Percentiles rank a stretch among this genome's conserved stretches.
These are phyloP conservation scores for Ginglymostoma cirratum DNA, from an alignment of 2,113 vertebrate genomes.

Conservation along the genomic window DNA sequence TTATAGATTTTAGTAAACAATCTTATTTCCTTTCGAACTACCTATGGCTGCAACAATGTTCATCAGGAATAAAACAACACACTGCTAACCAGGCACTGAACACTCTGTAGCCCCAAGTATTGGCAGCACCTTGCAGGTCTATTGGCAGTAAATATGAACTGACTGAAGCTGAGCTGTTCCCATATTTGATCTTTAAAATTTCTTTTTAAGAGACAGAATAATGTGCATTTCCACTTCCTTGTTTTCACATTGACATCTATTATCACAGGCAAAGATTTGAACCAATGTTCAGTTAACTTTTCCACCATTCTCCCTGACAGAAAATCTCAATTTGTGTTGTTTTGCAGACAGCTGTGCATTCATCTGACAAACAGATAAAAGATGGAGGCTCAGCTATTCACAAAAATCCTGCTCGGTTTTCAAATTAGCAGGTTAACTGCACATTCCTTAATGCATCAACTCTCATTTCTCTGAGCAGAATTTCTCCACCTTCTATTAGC, in stretches of 20 bases:
- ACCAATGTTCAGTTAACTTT: background rate
- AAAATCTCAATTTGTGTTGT: background rate
- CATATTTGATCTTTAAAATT: background rate
- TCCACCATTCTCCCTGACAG: background rate
- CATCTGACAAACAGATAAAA: background rate
- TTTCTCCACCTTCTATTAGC: background rate
- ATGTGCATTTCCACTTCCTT: background rate
- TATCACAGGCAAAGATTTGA: background rate
- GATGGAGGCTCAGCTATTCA: background rate
- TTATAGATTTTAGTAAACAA: background rate
- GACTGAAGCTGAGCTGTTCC: background rate
- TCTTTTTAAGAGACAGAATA: background rate
- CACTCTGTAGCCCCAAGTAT: background rate
- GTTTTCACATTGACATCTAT: no score
- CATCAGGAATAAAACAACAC: background rate
- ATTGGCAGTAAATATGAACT: background rate
- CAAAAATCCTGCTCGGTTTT: background rate
- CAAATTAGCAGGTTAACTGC: background rate
- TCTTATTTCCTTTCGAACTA: background rate
- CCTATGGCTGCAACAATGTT: background rate
- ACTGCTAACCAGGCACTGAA: background rate
- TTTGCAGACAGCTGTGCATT: background rate
- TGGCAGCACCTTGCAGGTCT: no score
- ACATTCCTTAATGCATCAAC: background rate
- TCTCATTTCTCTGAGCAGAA: background rate